Base-by-base conservation (phyloP, 2,797 vertebrate genomes). In the Darevskia nairensis region DNA sequence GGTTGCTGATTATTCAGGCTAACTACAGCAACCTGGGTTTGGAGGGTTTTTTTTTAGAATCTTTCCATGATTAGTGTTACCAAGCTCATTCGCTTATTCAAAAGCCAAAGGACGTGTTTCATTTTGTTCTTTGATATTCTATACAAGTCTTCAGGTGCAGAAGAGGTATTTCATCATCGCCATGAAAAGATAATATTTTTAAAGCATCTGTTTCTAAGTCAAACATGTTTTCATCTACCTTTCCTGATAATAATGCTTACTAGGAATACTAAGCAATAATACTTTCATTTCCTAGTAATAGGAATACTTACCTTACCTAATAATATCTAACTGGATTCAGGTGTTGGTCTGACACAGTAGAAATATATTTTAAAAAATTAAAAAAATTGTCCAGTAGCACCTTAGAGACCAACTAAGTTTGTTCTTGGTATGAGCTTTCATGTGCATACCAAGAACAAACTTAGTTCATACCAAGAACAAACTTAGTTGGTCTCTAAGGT, bases 181-280 rank as follows among this genome's bases (percentile, higher is more conserved):
- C 59, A 61, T 61, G 59, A 61, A 61, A 61, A 61, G 59, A 61
- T 68, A 8, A 29, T n/a, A 74, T 17, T 82, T 87, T 75, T 55
- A 88, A 89, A 82, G 44, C 46, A 44, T 81, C 21, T 41, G 17
- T 86, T 87, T 78, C 50, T 11, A 55, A n/a, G 69, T 92, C 61
- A 3, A 21, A 64, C 27, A 17, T 32, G 35, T 69, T 88, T 83
- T 83, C 17, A 17, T 27, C 77, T 84, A 39, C 4, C 15, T 84
- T 55, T 78, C 46, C 44, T 71, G 32, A 29, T 85, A 68, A 39
- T 46, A 50, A 15, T 74, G 13, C 6, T 74, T 74, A 74, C 32
- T 21, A 74, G 35, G 32, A 39, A 74, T 39, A 23, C 32, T 23
- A 35, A 74, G 32, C 35, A 74, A 39, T 74, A 74, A 19, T 74